phyloP scores from a whole-genome alignment of 2,888 invertebrate genomes.

The Seira ritae region DNA sequence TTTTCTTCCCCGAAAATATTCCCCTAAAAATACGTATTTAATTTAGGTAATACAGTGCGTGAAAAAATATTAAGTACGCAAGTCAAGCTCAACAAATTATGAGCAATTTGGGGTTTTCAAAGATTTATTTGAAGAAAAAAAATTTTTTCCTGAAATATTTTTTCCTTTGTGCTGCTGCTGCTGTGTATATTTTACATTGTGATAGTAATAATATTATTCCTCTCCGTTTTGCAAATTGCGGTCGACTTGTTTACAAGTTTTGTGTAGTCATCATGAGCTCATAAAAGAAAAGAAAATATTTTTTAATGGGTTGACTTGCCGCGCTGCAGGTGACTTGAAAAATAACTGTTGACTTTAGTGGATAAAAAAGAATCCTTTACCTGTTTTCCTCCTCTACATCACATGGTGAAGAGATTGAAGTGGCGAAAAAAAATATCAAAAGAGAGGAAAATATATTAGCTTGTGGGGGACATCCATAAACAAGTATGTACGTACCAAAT shows the following conservation, averaged over 20 bases:
- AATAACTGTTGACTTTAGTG: slow-evolving; percentile 46
- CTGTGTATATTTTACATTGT: slow-evolving; percentile 14
- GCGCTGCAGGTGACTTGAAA: slow-evolving; percentile 60
- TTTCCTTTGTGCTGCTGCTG: background rate
- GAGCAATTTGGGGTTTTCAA: slow-evolving; percentile 18
- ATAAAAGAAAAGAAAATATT: slow-evolving; percentile 27
- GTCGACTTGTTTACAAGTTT: slow-evolving; percentile 46
- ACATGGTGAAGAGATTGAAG: background rate
- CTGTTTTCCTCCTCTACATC: background rate
- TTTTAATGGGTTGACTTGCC: slow-evolving; percentile 52
- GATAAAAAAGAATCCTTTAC: slow-evolving; percentile 5
- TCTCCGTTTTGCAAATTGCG: slow-evolving; percentile 18
- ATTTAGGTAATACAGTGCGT: too few relatives aligned
- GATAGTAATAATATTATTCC: slow-evolving; percentile 20
- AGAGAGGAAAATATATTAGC: slow-evolving; percentile 11
- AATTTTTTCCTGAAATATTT: slow-evolving; percentile 15
- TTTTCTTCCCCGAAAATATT: too few relatives aligned
- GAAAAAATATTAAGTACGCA: too few relatives aligned
- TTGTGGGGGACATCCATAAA: background rate
- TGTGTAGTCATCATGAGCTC: slow-evolving; percentile 15
- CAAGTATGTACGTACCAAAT: background rate
- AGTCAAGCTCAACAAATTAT: too few relatives aligned
- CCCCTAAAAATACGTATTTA: too few relatives aligned
- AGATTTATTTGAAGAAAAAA: slow-evolving; percentile 12
- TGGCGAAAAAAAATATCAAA: background rate